These are phyloP conservation scores for Eupithecia insigniata DNA, from an alignment of 2,888 invertebrate genomes.

Conservation along the genomic window DNA sequence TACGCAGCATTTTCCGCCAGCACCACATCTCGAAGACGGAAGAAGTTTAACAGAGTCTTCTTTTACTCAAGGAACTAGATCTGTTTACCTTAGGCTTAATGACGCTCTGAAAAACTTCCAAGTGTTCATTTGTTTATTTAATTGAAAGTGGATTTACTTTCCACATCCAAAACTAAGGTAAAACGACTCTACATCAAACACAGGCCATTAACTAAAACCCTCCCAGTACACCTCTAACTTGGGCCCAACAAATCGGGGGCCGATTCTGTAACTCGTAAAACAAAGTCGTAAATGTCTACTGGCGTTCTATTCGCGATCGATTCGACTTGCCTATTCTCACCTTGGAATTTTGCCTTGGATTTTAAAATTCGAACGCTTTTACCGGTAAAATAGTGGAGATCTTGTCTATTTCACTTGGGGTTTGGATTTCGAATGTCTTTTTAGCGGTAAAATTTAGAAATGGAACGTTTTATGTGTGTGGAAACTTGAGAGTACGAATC, in stretches of 20 bases:
- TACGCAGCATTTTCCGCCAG: no score
- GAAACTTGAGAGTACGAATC: not conserved
- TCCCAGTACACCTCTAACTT: conserved; percentile 37
- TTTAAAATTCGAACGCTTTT: conserved; percentile 28
- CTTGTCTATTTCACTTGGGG: conserved; percentile 19
- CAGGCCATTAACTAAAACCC: conserved; percentile 31
- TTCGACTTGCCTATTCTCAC: conserved; percentile 39
- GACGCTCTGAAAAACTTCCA: no score
- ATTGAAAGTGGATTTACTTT: not conserved
- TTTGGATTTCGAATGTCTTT: conserved; percentile 12
- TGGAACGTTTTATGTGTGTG: not conserved
- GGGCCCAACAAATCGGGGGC: conserved; percentile 57
- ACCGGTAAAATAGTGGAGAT: conserved; percentile 13
- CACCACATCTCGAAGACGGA: no score
- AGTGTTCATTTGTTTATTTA: not conserved
- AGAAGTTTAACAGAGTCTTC: no score
- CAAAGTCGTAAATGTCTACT: conserved; percentile 67
- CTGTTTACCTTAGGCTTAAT: no score
- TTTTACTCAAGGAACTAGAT: no score
- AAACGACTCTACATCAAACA: conserved; percentile 19
- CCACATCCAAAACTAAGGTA: not conserved
- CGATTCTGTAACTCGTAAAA: conserved; percentile 69
- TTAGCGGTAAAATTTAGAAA: conserved; percentile 18
- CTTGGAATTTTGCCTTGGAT: conserved; percentile 23
- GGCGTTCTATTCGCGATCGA: conserved; percentile 68